Evolutionary conservation across 2,113 vertebrate species (phyloP), one percentile per base, ranked within the genome.

Genomic region (Colistium nudipinnis): DNA sequence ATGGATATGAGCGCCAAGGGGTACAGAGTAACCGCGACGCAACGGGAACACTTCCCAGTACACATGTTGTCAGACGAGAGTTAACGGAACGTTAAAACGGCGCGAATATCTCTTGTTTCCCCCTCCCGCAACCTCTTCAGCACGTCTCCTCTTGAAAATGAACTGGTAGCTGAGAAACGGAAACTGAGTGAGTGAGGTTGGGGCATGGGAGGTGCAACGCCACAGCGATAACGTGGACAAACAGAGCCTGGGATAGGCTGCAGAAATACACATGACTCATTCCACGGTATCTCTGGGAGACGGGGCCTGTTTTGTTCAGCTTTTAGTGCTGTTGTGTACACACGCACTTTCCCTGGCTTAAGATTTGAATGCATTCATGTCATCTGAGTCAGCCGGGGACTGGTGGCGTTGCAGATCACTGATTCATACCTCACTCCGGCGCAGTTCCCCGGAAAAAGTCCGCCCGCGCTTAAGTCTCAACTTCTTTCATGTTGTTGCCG

Each of bases 11-110:
- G 1, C 0, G 75, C 93, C 9, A 94, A 57, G 0, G 93, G 94
- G 66, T 93, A 94, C 35, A 95, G 71, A 22, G 80, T 7, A 0
- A 82, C 68, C 0, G 92, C 92, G 2, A 95, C 79, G 62, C 67
- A 94, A 2, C 82, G 76, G 11, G 94, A 85, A 25, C 94, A 94
- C 31, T 74, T 86, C 64, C 93, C 93, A 0, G 94, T 93, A 27
- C 94, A 94, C 94, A 95, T 94, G 76, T 55, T 84, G 69, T 16
- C 51, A 1, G 19, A 19, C 20, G n/a, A n/a, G n/a, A n/a, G n/a
- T n/a, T n/a, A n/a, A n/a, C n/a, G n/a, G n/a, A n/a, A n/a, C n/a
- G n/a, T n/a, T n/a, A n/a, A n/a, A n/a, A n/a, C n/a, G n/a, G n/a
- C n/a, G n/a, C n/a, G n/a, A n/a, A n/a, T n/a, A n/a, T n/a, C n/a